Percentiles rank a stretch among this genome's conserved stretches.
Evolutionary conservation across 2,797 vertebrate genomes (phyloP).

Genomic region (Pelochelys cantorii): DNA sequence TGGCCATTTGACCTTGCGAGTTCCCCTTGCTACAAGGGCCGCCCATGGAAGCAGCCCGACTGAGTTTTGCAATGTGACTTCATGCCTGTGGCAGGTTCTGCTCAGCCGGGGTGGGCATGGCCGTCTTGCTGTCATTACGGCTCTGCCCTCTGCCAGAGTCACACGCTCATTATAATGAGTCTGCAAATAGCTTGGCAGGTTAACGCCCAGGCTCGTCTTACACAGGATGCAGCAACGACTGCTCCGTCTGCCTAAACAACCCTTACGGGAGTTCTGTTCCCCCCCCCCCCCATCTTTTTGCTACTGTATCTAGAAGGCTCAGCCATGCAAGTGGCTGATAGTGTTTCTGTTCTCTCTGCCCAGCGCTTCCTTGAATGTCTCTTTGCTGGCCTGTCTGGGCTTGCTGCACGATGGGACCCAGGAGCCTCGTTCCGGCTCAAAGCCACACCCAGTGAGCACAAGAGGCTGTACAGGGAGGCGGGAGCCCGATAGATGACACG

Average conservation of each 20-base stretch:
- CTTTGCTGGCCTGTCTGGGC: not conserved
- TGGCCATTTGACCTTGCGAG: rapidly evolving
- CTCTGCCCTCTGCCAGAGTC: not conserved
- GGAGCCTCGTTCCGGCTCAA: not conserved
- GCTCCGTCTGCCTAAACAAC: not conserved
- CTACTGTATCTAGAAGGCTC: no score
- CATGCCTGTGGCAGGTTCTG: rapidly evolving
- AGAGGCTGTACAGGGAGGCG: rapidly evolving
- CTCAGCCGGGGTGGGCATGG: not conserved
- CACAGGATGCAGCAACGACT: rapidly evolving
- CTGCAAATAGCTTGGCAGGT: not conserved
- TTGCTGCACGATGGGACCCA: not conserved
- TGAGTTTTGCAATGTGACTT: rapidly evolving
- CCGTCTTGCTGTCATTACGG: not conserved
- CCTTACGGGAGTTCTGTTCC: not conserved
- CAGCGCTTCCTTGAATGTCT: not conserved
- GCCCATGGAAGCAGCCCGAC: rapidly evolving
- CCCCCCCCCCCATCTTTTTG: not conserved
- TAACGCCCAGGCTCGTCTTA: rapidly evolving
- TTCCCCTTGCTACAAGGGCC: no score
- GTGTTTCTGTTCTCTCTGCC: not conserved
- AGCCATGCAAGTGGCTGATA: not conserved
- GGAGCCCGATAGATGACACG: not conserved
- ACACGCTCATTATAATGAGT: not conserved
- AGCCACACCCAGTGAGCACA: not conserved